Percentiles rank a stretch among this genome's conserved stretches.
Evolutionary conservation across 2,888 invertebrate genomes (phyloP).

Genomic region (Polydrusus tereticollis): DNA sequence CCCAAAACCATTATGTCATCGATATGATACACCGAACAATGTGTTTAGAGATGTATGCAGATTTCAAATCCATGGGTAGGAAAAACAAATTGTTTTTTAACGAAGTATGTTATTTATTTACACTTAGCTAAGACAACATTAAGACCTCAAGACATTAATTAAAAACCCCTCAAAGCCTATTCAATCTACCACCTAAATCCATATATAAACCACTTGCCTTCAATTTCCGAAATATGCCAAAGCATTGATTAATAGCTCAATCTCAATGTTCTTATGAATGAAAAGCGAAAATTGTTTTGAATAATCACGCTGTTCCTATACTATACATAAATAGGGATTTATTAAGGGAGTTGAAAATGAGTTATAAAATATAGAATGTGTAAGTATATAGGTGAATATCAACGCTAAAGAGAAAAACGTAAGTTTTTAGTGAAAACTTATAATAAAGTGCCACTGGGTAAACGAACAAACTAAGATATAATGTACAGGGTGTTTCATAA

Average conservation of each 20-base stretch:
- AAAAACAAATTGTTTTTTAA: no score
- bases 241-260: slow-evolving; percentile 54
- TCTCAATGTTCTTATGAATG: slow-evolving; percentile 53
- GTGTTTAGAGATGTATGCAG: no score
- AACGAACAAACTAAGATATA: no score
- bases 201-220: slow-evolving; percentile 29
- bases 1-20: no score
- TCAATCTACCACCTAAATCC: slow-evolving; percentile 16
- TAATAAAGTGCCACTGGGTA: no score
- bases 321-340: slow-evolving; percentile 37
- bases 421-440: no score
- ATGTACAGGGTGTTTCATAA: no score
- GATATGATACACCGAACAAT: no score
- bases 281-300: slow-evolving; percentile 55
- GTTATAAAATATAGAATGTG: slow-evolving; percentile 11
- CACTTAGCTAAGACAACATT: not conserved
- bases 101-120: not conserved
- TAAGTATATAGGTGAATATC: not conserved
- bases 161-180: slow-evolving; percentile 11
- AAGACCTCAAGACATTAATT: not conserved
- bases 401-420: no score
- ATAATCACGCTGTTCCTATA: slow-evolving; percentile 51
- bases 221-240: slow-evolving; percentile 46
- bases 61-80: no score
- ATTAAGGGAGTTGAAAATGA: slow-evolving; percentile 16